A percentile compares a stretch with the other conserved stretches of the same genome.
Conservation (phyloP, 2,113 vertebrate species). For the Felis chaus region DNA sequence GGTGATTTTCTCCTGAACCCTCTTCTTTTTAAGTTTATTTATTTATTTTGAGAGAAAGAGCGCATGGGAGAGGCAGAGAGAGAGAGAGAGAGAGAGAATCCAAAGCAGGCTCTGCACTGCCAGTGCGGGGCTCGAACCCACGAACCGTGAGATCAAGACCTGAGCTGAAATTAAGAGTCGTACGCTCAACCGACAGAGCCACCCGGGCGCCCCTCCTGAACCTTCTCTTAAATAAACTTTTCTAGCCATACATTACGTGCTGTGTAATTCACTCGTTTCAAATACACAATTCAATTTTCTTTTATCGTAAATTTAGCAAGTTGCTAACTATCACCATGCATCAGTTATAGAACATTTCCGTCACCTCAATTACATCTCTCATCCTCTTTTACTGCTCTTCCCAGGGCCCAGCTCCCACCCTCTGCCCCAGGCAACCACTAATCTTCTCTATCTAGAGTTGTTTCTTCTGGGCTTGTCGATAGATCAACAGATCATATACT, state of each 20-base stretch:
- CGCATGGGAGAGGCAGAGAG: too few species aligned
- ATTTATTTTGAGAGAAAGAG: too few species aligned
- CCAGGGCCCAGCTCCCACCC: too few species aligned
- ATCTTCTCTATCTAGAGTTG: neutral
- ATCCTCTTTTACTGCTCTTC: rapidly evolving
- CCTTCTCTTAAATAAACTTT: neutral
- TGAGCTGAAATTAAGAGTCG: too few species aligned
- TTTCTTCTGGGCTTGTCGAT: neutral
- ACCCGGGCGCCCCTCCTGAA: neutral
- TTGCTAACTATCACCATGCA: neutral
- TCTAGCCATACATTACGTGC: neutral
- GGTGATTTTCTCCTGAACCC: neutral
- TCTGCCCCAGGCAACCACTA: neutral
- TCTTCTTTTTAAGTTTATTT: neutral
- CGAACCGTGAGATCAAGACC: too few species aligned
- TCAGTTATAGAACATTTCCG: neutral
- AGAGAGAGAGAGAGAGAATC: too few species aligned
- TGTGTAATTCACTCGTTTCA: neutral
- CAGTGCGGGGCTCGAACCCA: too few species aligned
- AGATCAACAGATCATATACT: rapidly evolving
- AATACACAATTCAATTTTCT: neutral
- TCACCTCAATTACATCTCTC: neutral
- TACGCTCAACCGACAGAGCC: too few species aligned
- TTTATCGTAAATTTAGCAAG: neutral
- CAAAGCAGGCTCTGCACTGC: too few species aligned